These are phyloP conservation scores for Saturnia japonica DNA, from an alignment of 2,888 invertebrate species.

Conservation along the genomic window DNA sequence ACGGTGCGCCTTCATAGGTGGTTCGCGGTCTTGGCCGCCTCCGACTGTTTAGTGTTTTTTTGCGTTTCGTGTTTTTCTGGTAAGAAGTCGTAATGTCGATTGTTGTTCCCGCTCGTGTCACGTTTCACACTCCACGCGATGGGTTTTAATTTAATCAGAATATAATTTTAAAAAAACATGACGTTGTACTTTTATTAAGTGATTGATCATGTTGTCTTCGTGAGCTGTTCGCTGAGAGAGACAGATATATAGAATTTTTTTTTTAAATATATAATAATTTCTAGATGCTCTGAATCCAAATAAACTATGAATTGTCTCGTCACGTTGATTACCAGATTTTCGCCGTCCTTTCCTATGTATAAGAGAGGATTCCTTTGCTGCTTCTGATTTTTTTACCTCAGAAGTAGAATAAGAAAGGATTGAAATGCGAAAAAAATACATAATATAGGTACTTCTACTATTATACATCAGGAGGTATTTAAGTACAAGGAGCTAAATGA, in stretches of 20 bases:
- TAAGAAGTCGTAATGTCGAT: constrained; percentile 58
- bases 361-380: no score
- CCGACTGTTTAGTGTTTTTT: constrained; percentile 70
- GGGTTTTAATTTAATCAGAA: constrained; percentile 21
- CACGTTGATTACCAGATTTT: no score
- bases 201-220: constrained; percentile 12
- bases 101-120: constrained; percentile 41
- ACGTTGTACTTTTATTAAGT: neutral
- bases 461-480: no score
- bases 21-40: constrained; percentile 54
- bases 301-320: no score
- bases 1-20: constrained; percentile 49
- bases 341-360: no score
- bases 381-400: no score
- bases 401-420: no score
- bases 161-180: neutral
- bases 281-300: no score
- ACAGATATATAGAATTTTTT: neutral
- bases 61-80: constrained; percentile 63
- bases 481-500: no score
- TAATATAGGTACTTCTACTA: no score
- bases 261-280: neutral
- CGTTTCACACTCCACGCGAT: constrained; percentile 72
- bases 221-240: neutral
- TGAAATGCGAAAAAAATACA: no score